phyloP scores from a whole-genome alignment of 2,888 invertebrate species.

The Andrena bucephala region DNA sequence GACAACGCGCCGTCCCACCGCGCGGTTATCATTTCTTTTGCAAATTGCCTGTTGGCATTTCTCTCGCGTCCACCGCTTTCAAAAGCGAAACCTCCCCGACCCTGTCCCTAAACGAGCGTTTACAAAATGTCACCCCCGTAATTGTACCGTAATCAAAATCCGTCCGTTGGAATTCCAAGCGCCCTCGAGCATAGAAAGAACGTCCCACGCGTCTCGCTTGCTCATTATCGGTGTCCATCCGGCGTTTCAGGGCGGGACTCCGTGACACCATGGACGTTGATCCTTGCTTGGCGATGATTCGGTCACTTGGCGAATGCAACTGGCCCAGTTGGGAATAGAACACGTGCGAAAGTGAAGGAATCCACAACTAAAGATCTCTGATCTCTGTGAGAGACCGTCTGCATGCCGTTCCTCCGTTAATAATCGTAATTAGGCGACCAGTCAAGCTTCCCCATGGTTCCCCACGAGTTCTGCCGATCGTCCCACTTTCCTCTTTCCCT shows the following conservation, averaged over 20 bases:
- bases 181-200: slow-evolving; percentile 24
- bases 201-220: slow-evolving; percentile 53
- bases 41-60: slow-evolving; percentile 66
- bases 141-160: slow-evolving; percentile 55
- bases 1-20: slow-evolving; percentile 42
- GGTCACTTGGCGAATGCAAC: too few relatives aligned
- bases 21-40: slow-evolving; percentile 66
- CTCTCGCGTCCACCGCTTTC: slow-evolving; percentile 29
- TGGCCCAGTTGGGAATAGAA: slow-evolving; percentile 6
- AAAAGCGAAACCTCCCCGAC: neutral
- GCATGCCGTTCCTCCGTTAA: slow-evolving; percentile 30
- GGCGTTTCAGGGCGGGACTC: slow-evolving; percentile 48
- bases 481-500: slow-evolving; percentile 28
- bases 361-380: neutral
- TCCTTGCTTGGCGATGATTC: too few relatives aligned
- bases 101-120: slow-evolving; percentile 33
- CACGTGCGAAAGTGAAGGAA: slow-evolving; percentile 38
- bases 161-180: slow-evolving; percentile 31
- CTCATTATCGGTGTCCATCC: slow-evolving; percentile 58
- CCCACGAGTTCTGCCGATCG: neutral
- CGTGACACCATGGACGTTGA: neutral
- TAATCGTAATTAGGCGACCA: slow-evolving; percentile 46
- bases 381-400: neutral
- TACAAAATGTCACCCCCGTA: slow-evolving; percentile 54
- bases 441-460: slow-evolving; percentile 25